These are phyloP conservation scores for Enteromius viviparus DNA, from an alignment of 2,797 vertebrate genomes.

Conservation along the genomic window DNA sequence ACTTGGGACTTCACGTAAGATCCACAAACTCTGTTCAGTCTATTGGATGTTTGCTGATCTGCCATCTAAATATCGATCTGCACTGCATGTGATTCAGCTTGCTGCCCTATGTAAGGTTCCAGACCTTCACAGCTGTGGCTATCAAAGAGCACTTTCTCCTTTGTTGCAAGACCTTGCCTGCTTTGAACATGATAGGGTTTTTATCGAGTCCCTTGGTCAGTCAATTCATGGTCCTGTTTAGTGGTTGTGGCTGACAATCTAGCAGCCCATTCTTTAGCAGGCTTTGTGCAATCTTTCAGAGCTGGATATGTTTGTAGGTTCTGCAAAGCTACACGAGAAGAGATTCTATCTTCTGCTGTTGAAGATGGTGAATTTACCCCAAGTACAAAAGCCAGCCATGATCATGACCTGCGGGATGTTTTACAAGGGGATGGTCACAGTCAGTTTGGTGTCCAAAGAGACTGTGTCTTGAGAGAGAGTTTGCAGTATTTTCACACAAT, in stretches of 20 bases:
- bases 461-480: conserved; percentile 31
- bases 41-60: conserved; percentile 53
- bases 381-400: conserved; percentile 41
- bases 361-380: conserved; percentile 8
- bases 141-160: conserved; percentile 37
- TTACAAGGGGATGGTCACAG: conserved; percentile 14
- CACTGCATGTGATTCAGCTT: conserved; percentile 52
- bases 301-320: conserved; percentile 54
- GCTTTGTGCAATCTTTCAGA: conserved; percentile 44
- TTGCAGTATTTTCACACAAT: conserved; percentile 29
- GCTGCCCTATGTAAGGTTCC: conserved; percentile 41
- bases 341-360: conserved; percentile 31
- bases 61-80: conserved; percentile 50
- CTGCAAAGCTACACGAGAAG: conserved; percentile 44
- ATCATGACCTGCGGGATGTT: conserved; percentile 22
- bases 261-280: conserved; percentile 43
- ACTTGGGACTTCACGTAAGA: conserved; percentile 47
- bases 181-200: conserved; percentile 47
- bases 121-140: conserved; percentile 49
- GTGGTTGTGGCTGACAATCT: conserved; percentile 48
- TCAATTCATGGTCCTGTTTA: conserved; percentile 38
- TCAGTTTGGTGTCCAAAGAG: conserved; percentile 31
- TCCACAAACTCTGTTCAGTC: conserved; percentile 43
- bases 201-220: conserved; percentile 47
- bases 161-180: conserved; percentile 43